phyloP scores from a whole-genome alignment of 1,140 invertebrate species.

The Caerostris darwini region DNA sequence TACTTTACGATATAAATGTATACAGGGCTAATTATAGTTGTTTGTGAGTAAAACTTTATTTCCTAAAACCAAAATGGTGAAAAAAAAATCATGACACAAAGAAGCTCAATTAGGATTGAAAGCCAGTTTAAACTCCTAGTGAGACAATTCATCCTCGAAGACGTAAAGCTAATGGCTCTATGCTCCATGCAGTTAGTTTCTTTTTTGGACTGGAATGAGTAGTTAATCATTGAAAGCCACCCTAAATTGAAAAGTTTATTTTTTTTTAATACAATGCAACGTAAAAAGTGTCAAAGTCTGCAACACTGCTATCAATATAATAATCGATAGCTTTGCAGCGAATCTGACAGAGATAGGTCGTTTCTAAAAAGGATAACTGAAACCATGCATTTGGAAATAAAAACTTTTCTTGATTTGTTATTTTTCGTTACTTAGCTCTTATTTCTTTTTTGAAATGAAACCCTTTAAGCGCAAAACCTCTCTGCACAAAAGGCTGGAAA shows the following conservation, averaged over 20 bases:
- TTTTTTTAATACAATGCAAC: conserved; percentile 25
- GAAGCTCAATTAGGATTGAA: conserved; percentile 56
- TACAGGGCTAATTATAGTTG: background rate
- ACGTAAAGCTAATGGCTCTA: conserved; percentile 42
- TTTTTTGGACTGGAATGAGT: conserved; percentile 23
- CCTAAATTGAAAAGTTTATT: conserved; percentile 62
- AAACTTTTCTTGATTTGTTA: conserved; percentile 75
- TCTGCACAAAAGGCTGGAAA: conserved; percentile 43
- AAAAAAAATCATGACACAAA: conserved; percentile 17
- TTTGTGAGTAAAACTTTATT: background rate
- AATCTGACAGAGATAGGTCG: conserved; percentile 67
- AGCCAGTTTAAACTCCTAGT: background rate
- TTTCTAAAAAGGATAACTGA: conserved; percentile 71
- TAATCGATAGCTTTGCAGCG: conserved; percentile 54
- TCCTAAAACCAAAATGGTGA: background rate
- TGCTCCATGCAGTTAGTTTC: background rate
- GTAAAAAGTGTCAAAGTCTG: conserved; percentile 68
- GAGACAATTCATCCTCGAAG: conserved; percentile 53
- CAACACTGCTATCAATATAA: conserved; percentile 62
- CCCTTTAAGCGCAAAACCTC: conserved; percentile 69
- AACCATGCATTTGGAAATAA: conserved; percentile 75
- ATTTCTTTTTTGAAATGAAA: conserved; percentile 73
- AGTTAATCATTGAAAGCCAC: conserved; percentile 68
- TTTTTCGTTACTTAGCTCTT: conserved; percentile 75
- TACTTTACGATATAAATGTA: background rate